phyloP scores from a whole-genome alignment of 2,797 vertebrate species.

The Hyperoplus immaculatus region DNA sequence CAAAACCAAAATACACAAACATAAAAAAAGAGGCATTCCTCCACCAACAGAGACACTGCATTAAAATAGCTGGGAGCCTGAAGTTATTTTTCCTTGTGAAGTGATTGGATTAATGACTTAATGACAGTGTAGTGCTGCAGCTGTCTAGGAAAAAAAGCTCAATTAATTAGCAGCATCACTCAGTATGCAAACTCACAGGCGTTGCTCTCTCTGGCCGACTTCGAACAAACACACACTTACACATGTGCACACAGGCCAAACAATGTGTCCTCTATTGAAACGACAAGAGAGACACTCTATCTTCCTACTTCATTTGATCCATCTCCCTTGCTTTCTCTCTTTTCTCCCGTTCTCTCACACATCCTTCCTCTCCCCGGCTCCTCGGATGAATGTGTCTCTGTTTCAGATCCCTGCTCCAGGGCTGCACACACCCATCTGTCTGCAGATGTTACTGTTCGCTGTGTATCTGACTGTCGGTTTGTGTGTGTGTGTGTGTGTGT shows the following conservation, averaged over 20 bases:
- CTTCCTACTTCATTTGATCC: conserved; percentile 85
- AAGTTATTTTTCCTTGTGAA: conserved; percentile 66
- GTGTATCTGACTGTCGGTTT: conserved; percentile 38
- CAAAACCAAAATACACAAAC: conserved; percentile 21
- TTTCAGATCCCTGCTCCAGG: conserved; percentile 77
- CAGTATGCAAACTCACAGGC: conserved; percentile 83
- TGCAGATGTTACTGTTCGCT: conserved; percentile 80
- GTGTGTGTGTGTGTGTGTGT: conserved; percentile 37
- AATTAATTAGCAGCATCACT: conserved; percentile 83
- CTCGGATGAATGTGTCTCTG: conserved; percentile 86
- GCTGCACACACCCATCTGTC: conserved; percentile 84
- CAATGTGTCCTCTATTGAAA: conserved; percentile 86
- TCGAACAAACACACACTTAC: conserved; percentile 67
- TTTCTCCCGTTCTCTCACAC: conserved; percentile 79
- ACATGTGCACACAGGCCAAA: conserved; percentile 72
- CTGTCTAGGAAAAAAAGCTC: conserved; percentile 79
- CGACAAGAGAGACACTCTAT: conserved; percentile 83
- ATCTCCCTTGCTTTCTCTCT: conserved; percentile 77
- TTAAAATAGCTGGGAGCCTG: conserved; percentile 41
- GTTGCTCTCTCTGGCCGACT: conserved; percentile 54
- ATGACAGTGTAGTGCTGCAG: conserved; percentile 71
- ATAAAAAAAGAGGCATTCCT: conserved; percentile 35
- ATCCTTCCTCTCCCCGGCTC: conserved; percentile 82
- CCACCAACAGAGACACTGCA: conserved; percentile 10
- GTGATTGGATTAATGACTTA: conserved; percentile 78